Percentiles rank a stretch among this genome's conserved stretches.
Conservation (phyloP, 2,113 vertebrate species). For the Erpornis zantholeuca region DNA sequence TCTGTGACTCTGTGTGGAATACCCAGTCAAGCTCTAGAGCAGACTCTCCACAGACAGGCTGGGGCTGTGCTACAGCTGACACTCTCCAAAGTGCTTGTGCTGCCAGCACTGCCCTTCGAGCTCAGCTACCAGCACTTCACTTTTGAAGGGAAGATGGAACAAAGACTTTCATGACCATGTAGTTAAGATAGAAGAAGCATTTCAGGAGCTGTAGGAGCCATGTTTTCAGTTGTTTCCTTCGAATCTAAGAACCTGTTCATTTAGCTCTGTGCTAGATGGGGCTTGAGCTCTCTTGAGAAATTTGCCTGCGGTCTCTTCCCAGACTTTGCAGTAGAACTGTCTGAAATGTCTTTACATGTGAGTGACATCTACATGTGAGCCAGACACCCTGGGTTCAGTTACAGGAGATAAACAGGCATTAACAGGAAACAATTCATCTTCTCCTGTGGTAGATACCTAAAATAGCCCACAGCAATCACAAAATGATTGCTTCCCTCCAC, state of each 20-base stretch:
- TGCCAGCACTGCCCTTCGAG: background rate
- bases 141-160: background rate
- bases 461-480: conserved; percentile 37
- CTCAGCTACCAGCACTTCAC: background rate
- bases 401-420: conserved; percentile 43
- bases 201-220: background rate
- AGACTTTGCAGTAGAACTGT: background rate
- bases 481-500: background rate
- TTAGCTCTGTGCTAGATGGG: background rate
- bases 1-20: background rate
- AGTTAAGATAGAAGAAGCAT: background rate
- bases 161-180: background rate
- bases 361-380: conserved; percentile 40
- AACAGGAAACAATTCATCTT: conserved; percentile 58
- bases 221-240: background rate
- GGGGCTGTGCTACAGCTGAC: rapidly evolving
- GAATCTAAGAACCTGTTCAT: background rate
- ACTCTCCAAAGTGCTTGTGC: background rate
- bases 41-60: background rate
- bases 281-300: background rate
- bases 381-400: conserved; percentile 28
- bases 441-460: background rate
- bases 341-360: conserved; percentile 6
- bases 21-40: background rate
- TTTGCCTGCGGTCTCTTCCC: background rate